phyloP scores from a whole-genome alignment of 2,888 invertebrate genomes.

The Parnassius smintheus region DNA sequence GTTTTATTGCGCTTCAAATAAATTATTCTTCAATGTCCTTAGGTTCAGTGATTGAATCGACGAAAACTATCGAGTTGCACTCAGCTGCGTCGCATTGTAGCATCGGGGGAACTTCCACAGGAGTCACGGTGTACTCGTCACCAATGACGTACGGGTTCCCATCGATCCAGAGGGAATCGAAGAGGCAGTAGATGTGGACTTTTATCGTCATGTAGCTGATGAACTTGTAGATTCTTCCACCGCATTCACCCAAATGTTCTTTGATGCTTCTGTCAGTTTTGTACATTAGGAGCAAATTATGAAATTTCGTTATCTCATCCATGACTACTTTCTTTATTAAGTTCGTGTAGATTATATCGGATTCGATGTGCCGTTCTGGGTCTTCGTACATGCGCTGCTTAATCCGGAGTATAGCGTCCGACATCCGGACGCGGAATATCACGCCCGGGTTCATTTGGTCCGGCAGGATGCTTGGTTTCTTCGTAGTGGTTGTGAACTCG shows the following conservation, averaged over 20 bases:
- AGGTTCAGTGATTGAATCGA: conserved; percentile 72
- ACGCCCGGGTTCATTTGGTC: conserved; percentile 75
- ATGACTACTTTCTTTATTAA: conserved; percentile 71
- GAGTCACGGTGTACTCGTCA: conserved; percentile 72
- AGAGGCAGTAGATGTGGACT: conserved; percentile 72
- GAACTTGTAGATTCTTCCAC: conserved; percentile 71
- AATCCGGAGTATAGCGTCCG: conserved; percentile 69
- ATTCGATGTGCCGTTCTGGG: conserved; percentile 69
- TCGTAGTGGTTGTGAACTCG: conserved; percentile 63
- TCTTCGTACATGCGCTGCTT: conserved; percentile 76
- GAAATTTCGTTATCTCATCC: conserved; percentile 74
- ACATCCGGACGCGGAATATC: conserved; percentile 71
- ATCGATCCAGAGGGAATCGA: conserved; percentile 73
- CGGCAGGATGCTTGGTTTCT: conserved; percentile 63
- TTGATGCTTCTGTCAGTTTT: conserved; percentile 72
- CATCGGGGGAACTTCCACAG: conserved; percentile 70
- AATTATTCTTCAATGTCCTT: conserved; percentile 64
- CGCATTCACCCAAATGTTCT: conserved; percentile 73
- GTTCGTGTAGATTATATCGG: conserved; percentile 73
- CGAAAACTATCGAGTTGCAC: conserved; percentile 70
- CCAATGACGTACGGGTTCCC: conserved; percentile 75
- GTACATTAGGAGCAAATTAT: conserved; percentile 68
- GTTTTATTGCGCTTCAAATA: conserved; percentile 5
- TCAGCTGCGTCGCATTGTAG: conserved; percentile 72
- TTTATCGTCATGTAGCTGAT: conserved; percentile 76